These are phyloP conservation scores for Plotosus lineatus DNA, from an alignment of 2,113 vertebrate species.

Conservation along the genomic window DNA sequence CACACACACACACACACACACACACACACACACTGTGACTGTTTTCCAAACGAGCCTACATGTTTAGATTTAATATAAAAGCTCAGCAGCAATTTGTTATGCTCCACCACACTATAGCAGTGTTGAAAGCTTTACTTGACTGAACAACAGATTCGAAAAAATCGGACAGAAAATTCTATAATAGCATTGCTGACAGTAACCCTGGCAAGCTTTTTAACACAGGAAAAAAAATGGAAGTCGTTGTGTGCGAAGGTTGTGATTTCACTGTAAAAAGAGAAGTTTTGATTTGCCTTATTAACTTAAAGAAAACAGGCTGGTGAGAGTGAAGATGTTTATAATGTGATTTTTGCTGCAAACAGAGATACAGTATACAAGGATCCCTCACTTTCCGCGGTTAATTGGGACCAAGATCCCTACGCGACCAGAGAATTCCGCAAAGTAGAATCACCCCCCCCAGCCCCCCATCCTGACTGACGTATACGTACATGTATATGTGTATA, in stretches of 20 bases:
- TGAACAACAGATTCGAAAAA: too few relatives aligned
- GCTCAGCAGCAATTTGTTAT: neutral
- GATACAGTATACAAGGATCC: too few relatives aligned
- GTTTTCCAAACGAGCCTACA: neutral
- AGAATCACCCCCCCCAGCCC: too few relatives aligned
- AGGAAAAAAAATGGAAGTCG: neutral
- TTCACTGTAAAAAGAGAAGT: neutral
- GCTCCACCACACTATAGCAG: neutral
- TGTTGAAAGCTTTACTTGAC: neutral
- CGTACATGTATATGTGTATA: too few relatives aligned
- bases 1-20: neutral
- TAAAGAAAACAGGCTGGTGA: neutral
- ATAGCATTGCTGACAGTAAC: neutral
- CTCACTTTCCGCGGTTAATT: too few relatives aligned
- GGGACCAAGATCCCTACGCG: too few relatives aligned
- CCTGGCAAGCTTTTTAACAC: neutral
- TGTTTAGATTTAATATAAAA: neutral
- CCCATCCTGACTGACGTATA: too few relatives aligned
- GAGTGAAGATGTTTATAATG: neutral
- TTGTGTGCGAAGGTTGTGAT: too few relatives aligned
- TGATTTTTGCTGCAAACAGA: too few relatives aligned
- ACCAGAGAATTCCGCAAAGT: too few relatives aligned
- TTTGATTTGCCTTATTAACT: neutral
- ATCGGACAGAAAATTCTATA: neutral
- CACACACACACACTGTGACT: neutral